A percentile compares a stretch with the other conserved stretches of the same genome.
phyloP scores from a whole-genome alignment of 2,113 vertebrate genomes.

The Holacanthus passer region DNA sequence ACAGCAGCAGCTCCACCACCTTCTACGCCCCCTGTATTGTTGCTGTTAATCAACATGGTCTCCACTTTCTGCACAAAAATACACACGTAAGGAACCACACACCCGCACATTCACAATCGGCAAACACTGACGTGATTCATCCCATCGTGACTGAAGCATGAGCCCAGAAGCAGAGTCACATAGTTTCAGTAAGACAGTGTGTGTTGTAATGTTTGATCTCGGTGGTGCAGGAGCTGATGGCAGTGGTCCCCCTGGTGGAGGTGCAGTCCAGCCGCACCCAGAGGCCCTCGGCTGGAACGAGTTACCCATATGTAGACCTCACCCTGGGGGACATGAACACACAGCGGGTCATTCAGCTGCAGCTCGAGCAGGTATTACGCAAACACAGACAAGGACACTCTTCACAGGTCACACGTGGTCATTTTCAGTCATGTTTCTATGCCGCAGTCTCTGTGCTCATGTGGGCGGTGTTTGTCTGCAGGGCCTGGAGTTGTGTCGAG shows the following conservation, averaged over 20 bases:
- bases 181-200: not conserved
- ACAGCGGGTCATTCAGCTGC: slow-evolving; percentile 91
- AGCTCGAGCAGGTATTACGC: slow-evolving; percentile 91
- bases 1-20: slow-evolving; percentile 82
- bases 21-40: slow-evolving; percentile 79
- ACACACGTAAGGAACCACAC: slow-evolving; percentile 72
- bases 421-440: not conserved
- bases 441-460: not conserved
- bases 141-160: slow-evolving; percentile 18
- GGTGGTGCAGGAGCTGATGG: slow-evolving; percentile 87
- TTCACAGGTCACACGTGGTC: not conserved
- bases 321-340: slow-evolving; percentile 87
- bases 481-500: slow-evolving; percentile 96
- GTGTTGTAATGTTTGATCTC: slow-evolving; percentile 16
- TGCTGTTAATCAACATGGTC: slow-evolving; percentile 78
- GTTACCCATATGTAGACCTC: slow-evolving; percentile 95
- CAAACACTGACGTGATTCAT: slow-evolving; percentile 33
- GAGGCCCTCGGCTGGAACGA: slow-evolving; percentile 87
- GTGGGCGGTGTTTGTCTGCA: slow-evolving; percentile 65
- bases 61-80: slow-evolving; percentile 81
- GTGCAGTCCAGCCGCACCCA: slow-evolving; percentile 93
- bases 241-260: slow-evolving; percentile 89
- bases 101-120: not conserved
- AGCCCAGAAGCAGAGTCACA: not conserved
- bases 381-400: slow-evolving; percentile 19